Evolutionary conservation across 2,888 invertebrate species (phyloP), one percentile per base, ranked within the genome.

Genomic region (Peribatodes rhomboidaria): DNA sequence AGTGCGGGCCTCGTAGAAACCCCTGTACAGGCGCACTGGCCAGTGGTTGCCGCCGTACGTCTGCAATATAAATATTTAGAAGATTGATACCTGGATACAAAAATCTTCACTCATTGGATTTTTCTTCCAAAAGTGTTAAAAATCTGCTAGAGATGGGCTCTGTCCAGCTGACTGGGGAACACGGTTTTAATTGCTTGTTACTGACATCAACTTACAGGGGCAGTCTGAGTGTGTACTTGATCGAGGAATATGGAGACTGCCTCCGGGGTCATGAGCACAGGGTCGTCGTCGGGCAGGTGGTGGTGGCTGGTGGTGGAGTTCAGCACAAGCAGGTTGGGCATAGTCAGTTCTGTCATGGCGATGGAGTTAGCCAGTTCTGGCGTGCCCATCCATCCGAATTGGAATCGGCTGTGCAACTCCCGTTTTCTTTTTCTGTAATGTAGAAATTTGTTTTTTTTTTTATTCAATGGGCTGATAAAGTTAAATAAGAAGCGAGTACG

Each of bases 301-400:
- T 98, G 98, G 82, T 98, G 97, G 85, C 97, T 97, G 2, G 98
- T 98, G 13, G 97, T 97, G 0, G 98, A 97, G 87, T 99, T 98
- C 57, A 99, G 95, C 0, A 99, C 98, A 58, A 99, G 92, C 59
- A 99, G 88, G 87, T 97, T 96, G 0, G 99, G 99, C 31, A 98
- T 94, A 0, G 96, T 95, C 73, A 98, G 88, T 69, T 96, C 95
- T 68, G 96, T 96, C 97, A 99, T 97, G 11, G 98, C 98, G 78
- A 99, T 98, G 61, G 97, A 98, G 90, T 98, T 99, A 11, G 98
- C 98, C 70, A 99, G 94, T 59, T 98, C 98, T 2, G 97, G 96
- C 71, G 95, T 97, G 0, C 97, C 98, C 86, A 98, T 96, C 99
- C 99, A 99, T 41, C 98, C 98, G 92, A 99, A 99, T 89, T 99